Conservation (phyloP, 2,797 vertebrate genomes). For the Coendou prehensilis region DNA sequence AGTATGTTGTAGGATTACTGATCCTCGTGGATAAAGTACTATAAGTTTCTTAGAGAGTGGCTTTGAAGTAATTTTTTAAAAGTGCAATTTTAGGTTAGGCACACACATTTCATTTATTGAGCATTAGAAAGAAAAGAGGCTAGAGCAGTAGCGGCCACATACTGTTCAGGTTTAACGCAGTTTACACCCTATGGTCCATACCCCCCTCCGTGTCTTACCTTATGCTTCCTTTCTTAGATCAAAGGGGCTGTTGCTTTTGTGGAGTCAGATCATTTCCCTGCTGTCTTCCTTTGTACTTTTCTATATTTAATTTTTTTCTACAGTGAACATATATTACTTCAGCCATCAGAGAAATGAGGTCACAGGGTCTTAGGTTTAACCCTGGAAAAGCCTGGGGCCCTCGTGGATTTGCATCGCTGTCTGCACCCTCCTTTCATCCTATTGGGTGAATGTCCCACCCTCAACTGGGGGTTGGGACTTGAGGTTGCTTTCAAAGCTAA, state of each 20-base stretch:
- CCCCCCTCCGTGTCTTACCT: too few relatives aligned
- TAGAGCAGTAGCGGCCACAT: too few relatives aligned
- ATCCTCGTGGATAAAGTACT: background rate
- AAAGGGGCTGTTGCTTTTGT: fast-evolving
- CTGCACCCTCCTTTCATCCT: background rate
- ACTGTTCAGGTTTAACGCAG: background rate
- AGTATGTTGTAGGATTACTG: background rate
- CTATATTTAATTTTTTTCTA: background rate
- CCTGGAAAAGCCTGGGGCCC: background rate
- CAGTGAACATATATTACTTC: background rate
- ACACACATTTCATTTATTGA: background rate
- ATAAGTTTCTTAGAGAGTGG: background rate
- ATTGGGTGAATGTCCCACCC: background rate
- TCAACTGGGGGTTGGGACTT: background rate
- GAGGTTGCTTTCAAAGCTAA: background rate
- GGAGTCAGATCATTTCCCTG: background rate
- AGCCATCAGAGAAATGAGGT: background rate
- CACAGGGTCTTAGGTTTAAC: background rate
- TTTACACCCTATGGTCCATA: fast-evolving
- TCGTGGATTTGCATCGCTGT: background rate
- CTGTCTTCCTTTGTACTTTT: background rate
- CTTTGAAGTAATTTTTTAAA: background rate
- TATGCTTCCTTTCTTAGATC: background rate
- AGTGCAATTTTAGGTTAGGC: background rate
- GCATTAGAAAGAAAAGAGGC: background rate